phyloP scores from a whole-genome alignment of 2,888 invertebrate species.

The Megastigmus dorsalis region DNA sequence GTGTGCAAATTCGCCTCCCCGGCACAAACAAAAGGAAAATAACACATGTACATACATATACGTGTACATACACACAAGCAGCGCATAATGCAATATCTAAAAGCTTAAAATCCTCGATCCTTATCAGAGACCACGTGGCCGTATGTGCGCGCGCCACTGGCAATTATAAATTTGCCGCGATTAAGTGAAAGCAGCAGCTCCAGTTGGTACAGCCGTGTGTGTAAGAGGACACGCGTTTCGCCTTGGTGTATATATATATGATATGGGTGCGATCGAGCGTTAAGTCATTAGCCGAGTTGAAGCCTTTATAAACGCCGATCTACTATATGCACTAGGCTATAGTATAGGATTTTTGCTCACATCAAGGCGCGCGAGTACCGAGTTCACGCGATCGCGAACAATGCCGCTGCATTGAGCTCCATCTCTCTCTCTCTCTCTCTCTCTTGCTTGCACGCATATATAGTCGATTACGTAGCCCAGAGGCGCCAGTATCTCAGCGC shows the following conservation, averaged over 20 bases:
- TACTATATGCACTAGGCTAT: no score
- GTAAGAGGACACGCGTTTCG: background rate
- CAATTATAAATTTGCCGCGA: conserved; percentile 36
- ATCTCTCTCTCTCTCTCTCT: no score
- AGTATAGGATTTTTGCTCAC: no score
- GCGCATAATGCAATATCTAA: background rate
- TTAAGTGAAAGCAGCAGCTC: conserved; percentile 22
- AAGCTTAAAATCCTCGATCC: conserved; percentile 17
- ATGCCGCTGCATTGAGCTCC: no score
- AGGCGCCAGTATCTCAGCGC: background rate
- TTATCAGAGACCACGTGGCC: conserved; percentile 35
- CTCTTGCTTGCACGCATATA: background rate
- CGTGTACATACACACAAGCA: no score
- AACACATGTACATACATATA: no score
- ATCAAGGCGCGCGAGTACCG: no score
- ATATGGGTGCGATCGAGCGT: no score
- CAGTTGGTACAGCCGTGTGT: no score
- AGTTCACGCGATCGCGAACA: no score
- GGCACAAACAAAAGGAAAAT: background rate
- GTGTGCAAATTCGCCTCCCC: background rate
- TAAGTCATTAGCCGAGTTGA: conserved; percentile 30
- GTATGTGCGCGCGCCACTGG: background rate
- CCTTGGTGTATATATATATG: background rate
- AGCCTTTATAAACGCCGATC: background rate
- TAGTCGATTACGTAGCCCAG: background rate